phyloP scores from a whole-genome alignment of 2,113 vertebrate genomes.

The Campylorhamphus procurvoides region DNA sequence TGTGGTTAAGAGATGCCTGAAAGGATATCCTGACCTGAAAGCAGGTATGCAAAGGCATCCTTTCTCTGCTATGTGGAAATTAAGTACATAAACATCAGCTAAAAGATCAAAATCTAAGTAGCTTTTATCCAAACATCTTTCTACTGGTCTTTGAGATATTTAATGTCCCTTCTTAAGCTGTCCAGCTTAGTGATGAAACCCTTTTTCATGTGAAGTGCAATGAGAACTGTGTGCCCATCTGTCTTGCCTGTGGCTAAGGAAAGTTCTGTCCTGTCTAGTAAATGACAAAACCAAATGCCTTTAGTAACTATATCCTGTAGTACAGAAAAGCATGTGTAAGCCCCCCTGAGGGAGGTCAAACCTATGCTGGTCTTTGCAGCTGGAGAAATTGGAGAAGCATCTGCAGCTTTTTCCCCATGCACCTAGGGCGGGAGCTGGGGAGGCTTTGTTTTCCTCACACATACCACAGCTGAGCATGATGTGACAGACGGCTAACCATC shows the following conservation, averaged over 20 bases:
- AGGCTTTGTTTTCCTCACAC: neutral
- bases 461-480: neutral
- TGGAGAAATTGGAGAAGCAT: constrained; percentile 54
- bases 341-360: constrained; percentile 36
- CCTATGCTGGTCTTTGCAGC: constrained; percentile 13
- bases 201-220: neutral
- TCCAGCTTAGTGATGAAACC: neutral
- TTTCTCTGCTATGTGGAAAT: neutral
- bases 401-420: neutral
- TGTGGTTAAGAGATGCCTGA: neutral
- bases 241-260: constrained; percentile 24
- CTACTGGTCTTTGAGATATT: neutral
- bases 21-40: neutral
- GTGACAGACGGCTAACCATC: neutral
- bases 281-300: constrained; percentile 16
- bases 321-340: neutral
- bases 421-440: neutral
- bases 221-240: neutral
- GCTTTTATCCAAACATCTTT: neutral
- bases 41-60: neutral
- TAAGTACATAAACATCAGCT: neutral
- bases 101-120: neutral
- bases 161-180: neutral
- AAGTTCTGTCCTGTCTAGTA: neutral
- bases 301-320: neutral